Conservation (phyloP, 2,113 vertebrate genomes). For the Poecile atricapillus region DNA sequence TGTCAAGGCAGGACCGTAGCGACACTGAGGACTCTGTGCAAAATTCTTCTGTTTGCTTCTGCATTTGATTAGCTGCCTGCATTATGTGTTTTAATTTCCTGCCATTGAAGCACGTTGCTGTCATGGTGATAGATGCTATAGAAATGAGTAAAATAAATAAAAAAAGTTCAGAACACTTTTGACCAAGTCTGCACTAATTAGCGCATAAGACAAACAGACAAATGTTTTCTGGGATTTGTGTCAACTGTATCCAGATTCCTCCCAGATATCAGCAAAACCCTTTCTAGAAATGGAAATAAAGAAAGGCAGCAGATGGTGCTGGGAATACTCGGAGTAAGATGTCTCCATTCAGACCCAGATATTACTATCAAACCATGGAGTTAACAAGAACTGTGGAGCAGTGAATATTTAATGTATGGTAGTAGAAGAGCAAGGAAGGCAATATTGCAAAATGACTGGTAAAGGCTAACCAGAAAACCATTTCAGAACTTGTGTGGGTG, state of each 20-base stretch:
- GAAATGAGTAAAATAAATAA: constrained; percentile 59
- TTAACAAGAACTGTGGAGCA: background rate
- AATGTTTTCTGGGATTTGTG: constrained; percentile 51
- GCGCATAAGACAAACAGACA: constrained; percentile 31
- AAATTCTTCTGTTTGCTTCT: constrained; percentile 61
- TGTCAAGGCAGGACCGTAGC: background rate
- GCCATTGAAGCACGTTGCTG: constrained; percentile 44
- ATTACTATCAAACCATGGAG: constrained; percentile 4
- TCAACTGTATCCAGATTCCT: constrained; percentile 14
- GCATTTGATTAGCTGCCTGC: constrained; percentile 66
- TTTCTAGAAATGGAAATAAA: constrained; percentile 48
- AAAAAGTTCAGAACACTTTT: constrained; percentile 59
- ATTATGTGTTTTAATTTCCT: constrained; percentile 68
- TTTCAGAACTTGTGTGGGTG: background rate
- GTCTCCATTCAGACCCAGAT: constrained; percentile 13
- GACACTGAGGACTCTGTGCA: constrained; percentile 25
- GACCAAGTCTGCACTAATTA: constrained; percentile 56
- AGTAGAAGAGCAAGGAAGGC: background rate
- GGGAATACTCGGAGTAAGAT: background rate
- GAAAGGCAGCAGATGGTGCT: constrained; percentile 49
- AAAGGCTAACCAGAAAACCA: background rate
- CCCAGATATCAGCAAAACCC: constrained; percentile 18
- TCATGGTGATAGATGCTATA: constrained; percentile 61
- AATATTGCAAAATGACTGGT: background rate
- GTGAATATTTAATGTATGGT: background rate